These are phyloP conservation scores for Sinodicranocentrus sp. DNA, from an alignment of 2,888 invertebrate species.

Conservation along the genomic window DNA sequence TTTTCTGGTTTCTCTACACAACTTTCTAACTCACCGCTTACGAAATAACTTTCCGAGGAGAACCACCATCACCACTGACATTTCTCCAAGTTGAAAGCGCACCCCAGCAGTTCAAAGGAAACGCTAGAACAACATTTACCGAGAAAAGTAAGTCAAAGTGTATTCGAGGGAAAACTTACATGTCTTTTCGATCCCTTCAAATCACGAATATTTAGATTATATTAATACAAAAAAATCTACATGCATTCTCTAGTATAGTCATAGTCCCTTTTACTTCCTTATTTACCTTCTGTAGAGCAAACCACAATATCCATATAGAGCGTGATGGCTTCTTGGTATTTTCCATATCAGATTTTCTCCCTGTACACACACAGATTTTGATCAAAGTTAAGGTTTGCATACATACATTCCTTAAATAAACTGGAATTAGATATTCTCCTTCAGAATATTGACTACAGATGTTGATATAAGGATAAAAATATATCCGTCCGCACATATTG, in stretches of 20 bases:
- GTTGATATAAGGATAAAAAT: background rate
- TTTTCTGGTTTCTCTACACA: background rate
- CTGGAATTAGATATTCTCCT: constrained; percentile 31
- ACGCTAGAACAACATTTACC: constrained; percentile 6
- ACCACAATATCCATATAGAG: too few species aligned
- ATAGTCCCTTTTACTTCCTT: too few species aligned
- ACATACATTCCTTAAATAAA: constrained; percentile 23
- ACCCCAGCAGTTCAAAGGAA: background rate
- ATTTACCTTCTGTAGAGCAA: too few species aligned
- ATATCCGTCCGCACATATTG: too few species aligned
- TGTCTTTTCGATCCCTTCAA: constrained; percentile 40
- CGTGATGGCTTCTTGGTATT: too few species aligned
- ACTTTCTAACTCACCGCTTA: background rate
- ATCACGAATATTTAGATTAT: constrained; percentile 54
- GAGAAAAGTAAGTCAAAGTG: constrained; percentile 49
- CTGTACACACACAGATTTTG: constrained; percentile 5
- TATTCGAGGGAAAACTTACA: constrained; percentile 35
- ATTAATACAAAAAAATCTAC: constrained; percentile 32
- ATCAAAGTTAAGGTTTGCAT: constrained; percentile 26
- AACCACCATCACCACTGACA: constrained; percentile 42
- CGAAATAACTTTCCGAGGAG: constrained; percentile 29
- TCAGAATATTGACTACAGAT: constrained; percentile 14
- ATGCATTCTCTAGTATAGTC: too few species aligned
- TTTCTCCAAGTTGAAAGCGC: background rate
- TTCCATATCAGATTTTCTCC: background rate